phyloP scores from a whole-genome alignment of 2,888 invertebrate genomes.

The Plusia festucae region DNA sequence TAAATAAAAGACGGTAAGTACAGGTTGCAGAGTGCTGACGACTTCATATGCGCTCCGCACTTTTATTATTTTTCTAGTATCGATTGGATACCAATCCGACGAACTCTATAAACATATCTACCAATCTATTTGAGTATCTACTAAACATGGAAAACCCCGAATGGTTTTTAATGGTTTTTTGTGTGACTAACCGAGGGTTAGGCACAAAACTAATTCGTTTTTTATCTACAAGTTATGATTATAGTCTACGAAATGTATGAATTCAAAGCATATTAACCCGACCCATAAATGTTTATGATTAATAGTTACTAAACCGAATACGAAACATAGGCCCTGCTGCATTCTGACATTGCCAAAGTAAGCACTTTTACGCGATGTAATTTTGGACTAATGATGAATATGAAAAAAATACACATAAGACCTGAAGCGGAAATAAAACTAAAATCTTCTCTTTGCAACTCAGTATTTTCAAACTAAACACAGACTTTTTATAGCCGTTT shows the following conservation, averaged over 20 bases:
- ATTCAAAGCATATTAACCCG: not conserved
- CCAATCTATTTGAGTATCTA: not conserved
- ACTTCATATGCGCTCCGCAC: conserved; percentile 47
- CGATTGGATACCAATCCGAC: conserved; percentile 23
- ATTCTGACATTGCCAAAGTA: not conserved
- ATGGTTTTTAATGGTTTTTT: conserved; percentile 28
- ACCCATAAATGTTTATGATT: not conserved
- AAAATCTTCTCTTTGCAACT: no score
- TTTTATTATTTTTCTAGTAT: conserved; percentile 38
- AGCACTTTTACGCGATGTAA: not conserved
- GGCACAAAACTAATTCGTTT: conserved; percentile 19
- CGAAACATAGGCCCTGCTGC: not conserved
- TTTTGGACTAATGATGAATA: not conserved
- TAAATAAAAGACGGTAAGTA: conserved; percentile 65
- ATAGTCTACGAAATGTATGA: conserved; percentile 11
- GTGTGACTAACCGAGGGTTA: conserved; percentile 33
- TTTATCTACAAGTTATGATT: conserved; percentile 18
- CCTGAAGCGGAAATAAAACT: no score
- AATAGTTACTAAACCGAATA: not conserved
- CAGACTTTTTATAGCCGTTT: no score
- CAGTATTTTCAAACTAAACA: no score
- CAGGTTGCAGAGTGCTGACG: conserved; percentile 59
- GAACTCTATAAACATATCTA: conserved; percentile 18
- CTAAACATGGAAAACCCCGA: conserved; percentile 24
- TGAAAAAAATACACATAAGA: not conserved